Percentiles rank a stretch among this genome's conserved stretches.
Evolutionary conservation across 2,797 vertebrate species (phyloP).

Genomic region (Tapera naevia): DNA sequence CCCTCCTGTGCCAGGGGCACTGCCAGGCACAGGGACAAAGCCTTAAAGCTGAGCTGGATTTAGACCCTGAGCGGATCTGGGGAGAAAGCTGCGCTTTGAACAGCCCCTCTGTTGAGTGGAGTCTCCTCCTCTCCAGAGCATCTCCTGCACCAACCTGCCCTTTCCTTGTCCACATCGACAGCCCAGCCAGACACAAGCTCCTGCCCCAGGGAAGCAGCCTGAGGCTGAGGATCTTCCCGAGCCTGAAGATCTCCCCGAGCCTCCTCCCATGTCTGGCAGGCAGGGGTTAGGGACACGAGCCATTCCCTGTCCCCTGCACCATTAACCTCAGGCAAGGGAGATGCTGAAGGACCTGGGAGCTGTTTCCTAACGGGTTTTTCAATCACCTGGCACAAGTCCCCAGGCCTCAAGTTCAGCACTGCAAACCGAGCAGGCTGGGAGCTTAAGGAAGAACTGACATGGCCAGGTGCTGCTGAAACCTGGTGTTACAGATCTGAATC

Average conservation of each 20-base stretch:
- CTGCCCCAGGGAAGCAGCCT: neutral
- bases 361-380: rapidly evolving
- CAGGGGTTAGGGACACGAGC: neutral
- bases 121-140: neutral
- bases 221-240: neutral
- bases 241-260: no score
- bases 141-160: neutral
- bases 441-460: neutral
- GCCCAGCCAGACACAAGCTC: neutral
- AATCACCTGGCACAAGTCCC: neutral
- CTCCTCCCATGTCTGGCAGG: neutral
- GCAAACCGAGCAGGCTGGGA: neutral
- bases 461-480: neutral
- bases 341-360: neutral
- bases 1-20: neutral
- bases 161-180: neutral
- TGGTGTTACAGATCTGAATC: rapidly evolving
- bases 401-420: rapidly evolving
- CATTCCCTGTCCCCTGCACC: neutral
- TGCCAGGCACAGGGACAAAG: neutral
- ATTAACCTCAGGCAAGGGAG: neutral
- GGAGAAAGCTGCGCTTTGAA: neutral
- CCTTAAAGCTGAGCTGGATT: neutral
- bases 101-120: neutral
- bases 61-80: neutral